Conservation (phyloP, 1,140 invertebrate species). For the Neodiprion lecontei region DNA sequence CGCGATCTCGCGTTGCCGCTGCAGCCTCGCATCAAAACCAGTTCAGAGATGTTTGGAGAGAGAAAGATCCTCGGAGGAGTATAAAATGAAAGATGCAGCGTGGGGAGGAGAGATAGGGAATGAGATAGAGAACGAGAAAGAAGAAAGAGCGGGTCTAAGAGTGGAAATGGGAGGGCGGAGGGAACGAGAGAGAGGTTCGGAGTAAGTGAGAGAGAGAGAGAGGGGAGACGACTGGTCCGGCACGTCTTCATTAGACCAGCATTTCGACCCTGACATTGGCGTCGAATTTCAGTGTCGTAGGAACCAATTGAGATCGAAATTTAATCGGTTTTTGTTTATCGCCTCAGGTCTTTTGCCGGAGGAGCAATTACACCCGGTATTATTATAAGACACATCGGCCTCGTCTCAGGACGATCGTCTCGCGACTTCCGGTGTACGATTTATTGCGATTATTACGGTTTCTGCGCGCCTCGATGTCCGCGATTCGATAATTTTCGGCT, state of each 20-base stretch:
- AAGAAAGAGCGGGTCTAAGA: constrained; percentile 22
- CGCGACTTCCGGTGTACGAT: too few species aligned
- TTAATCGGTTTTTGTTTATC: too few species aligned
- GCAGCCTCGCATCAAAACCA: constrained; percentile 29
- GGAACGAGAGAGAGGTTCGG: not conserved
- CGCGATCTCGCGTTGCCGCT: not conserved
- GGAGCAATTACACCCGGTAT: too few species aligned
- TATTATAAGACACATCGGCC: too few species aligned
- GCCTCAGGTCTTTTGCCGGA: too few species aligned
- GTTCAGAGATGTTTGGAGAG: constrained; percentile 35
- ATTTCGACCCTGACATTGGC: constrained; percentile 14
- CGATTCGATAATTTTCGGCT: too few species aligned
- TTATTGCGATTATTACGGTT: too few species aligned
- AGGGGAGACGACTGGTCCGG: constrained; percentile 15
- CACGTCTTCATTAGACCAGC: constrained; percentile 21
- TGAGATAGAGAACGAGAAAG: not conserved
- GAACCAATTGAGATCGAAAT: not conserved
- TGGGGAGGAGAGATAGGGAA: not conserved
- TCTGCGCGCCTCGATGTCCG: too few species aligned
- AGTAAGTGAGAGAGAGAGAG: not conserved
- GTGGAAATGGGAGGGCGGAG: constrained; percentile 20
- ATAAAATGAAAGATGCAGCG: constrained; percentile 10
- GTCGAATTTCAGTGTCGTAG: constrained; percentile 12
- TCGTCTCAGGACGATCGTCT: too few species aligned
- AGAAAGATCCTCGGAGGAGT: constrained; percentile 18